Conservation (phyloP, 2,113 vertebrate species). For the Saccopteryx leptura region DNA sequence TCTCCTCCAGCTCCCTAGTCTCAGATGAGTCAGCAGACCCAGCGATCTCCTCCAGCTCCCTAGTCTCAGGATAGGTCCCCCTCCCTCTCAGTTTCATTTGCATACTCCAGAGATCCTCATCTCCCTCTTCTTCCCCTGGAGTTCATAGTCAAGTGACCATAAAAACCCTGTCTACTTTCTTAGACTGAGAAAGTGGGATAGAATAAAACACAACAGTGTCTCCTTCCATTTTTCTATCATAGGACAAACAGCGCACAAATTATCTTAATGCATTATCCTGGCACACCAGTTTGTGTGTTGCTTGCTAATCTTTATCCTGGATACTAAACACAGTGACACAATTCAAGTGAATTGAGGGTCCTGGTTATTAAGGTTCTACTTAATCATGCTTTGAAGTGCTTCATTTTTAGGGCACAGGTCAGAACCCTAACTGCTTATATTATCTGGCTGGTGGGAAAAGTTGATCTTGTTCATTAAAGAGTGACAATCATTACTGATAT, state of each 20-base stretch:
- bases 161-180: neutral
- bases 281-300: neutral
- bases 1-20: neutral
- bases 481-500: neutral
- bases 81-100: neutral
- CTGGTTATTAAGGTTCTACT: neutral
- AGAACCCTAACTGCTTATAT: neutral
- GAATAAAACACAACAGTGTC: neutral
- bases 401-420: neutral
- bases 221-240: neutral
- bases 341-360: neutral
- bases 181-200: neutral
- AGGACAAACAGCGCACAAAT: neutral
- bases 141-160: neutral
- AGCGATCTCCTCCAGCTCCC: neutral
- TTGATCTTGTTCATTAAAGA: neutral
- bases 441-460: neutral
- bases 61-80: neutral
- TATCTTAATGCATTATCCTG: neutral
- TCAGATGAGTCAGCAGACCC: neutral
- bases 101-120: neutral
- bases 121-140: neutral
- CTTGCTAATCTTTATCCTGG: constrained; percentile 2
- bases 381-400: neutral
- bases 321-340: neutral